Percentiles rank a stretch among this genome's conserved stretches.
These are phyloP conservation scores for Eulemur albifrons DNA, from an alignment of 2,797 vertebrate genomes.

Conservation along the genomic window DNA sequence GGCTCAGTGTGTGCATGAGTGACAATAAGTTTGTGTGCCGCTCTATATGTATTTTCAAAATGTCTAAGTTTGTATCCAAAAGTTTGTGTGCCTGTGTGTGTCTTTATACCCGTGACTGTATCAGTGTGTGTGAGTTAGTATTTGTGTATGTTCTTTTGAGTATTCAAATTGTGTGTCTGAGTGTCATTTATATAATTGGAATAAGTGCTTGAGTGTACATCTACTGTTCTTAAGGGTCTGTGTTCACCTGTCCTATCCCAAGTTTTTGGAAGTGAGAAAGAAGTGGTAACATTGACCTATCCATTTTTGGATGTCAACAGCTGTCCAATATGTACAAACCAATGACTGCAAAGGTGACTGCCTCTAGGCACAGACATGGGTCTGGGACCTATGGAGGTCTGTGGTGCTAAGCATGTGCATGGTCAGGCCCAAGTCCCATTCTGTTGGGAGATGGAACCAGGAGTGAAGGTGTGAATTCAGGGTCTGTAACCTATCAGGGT, in stretches of 20 bases:
- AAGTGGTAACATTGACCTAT: background rate
- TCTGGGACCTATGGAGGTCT: background rate
- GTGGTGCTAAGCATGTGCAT: background rate
- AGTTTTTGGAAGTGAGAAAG: conserved; percentile 47
- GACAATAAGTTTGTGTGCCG: background rate
- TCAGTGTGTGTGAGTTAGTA: background rate
- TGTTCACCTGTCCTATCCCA: background rate
- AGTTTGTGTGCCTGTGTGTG: background rate
- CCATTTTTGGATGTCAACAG: conserved; percentile 5
- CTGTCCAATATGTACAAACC: background rate
- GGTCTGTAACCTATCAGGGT: background rate
- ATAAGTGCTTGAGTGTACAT: background rate
- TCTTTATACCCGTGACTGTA: background rate
- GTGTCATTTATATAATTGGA: background rate
- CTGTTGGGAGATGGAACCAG: background rate
- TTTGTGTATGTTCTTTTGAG: conserved; percentile 9
- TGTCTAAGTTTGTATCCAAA: background rate
- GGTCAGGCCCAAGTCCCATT: background rate
- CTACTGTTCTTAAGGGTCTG: background rate
- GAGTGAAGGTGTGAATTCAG: background rate
- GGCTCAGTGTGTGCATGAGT: background rate
- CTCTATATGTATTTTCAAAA: background rate
- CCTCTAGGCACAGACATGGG: background rate
- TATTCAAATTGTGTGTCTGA: background rate
- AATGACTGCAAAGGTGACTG: background rate